These are phyloP conservation scores for Crenuchus spilurus DNA, from an alignment of 2,797 vertebrate genomes.

Conservation along the genomic window DNA sequence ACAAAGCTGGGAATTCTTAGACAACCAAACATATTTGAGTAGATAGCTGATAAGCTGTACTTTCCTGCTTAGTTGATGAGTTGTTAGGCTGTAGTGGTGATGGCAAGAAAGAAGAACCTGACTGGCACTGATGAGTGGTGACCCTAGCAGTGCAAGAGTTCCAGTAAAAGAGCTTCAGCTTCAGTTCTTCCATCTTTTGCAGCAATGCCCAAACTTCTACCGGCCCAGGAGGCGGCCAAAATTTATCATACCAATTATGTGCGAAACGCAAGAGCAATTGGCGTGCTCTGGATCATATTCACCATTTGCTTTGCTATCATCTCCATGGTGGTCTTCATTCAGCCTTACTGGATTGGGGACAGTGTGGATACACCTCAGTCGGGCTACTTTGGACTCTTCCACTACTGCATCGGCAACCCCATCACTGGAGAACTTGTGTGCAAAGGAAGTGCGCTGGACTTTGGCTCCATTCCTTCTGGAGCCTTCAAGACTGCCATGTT, in stretches of 20 bases:
- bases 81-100: too few relatives aligned
- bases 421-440: constrained; percentile 94
- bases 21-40: too few relatives aligned
- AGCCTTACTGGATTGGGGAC: constrained; percentile 98
- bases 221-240: constrained; percentile 91
- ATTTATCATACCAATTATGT: constrained; percentile 99
- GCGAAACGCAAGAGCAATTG: constrained; percentile 90
- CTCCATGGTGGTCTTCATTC: constrained; percentile 93
- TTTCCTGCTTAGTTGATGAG: too few relatives aligned
- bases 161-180: too few relatives aligned
- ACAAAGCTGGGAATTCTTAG: too few relatives aligned
- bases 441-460: constrained; percentile 93
- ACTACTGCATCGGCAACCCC: constrained; percentile 96
- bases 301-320: constrained; percentile 94
- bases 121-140: too few relatives aligned
- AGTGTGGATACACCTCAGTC: constrained; percentile 95
- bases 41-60: too few relatives aligned
- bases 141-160: too few relatives aligned
- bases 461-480: constrained; percentile 92
- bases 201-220: constrained; percentile 77
- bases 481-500: constrained; percentile 99
- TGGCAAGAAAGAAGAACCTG: too few relatives aligned
- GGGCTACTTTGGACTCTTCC: constrained; percentile 96
- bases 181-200: too few relatives aligned
- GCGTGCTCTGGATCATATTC: constrained; percentile 93